A percentile compares a stretch with the other conserved stretches of the same genome.
Conservation (phyloP, 2,113 vertebrate species). For the Xerus inauris region DNA sequence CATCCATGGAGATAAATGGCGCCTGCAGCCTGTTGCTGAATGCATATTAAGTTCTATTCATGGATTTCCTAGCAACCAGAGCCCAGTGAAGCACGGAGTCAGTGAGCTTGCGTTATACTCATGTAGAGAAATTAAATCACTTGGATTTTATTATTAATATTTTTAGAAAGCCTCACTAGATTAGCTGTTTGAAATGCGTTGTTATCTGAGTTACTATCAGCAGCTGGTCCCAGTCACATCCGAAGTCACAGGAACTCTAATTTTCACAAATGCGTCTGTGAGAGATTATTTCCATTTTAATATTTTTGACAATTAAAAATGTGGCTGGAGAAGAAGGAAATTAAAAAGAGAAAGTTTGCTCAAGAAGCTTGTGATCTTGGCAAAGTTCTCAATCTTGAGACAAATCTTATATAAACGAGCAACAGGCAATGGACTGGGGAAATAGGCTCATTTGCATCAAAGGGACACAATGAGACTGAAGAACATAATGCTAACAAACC, state of each 20-base stretch:
- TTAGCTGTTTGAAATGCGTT: slow-evolving; percentile 59
- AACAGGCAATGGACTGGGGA: background rate
- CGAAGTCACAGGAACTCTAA: slow-evolving; percentile 51
- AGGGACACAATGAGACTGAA: background rate
- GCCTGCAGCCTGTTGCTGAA: slow-evolving; percentile 71
- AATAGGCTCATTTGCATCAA: background rate
- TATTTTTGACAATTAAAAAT: slow-evolving; percentile 53
- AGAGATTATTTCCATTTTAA: slow-evolving; percentile 49
- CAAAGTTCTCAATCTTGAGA: slow-evolving; percentile 60
- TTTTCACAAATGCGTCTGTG: slow-evolving; percentile 63
- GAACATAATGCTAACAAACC: background rate
- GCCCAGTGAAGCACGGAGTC: slow-evolving; percentile 72
- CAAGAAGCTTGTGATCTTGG: slow-evolving; percentile 56
- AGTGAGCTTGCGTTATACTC: slow-evolving; percentile 60
- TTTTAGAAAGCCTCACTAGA: slow-evolving; percentile 70
- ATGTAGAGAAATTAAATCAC: slow-evolving; percentile 73
- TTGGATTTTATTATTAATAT: slow-evolving; percentile 73
- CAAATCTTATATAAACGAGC: slow-evolving; percentile 23
- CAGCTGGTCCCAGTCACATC: slow-evolving; percentile 61
- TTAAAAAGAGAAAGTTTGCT: slow-evolving; percentile 48
- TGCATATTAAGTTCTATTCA: slow-evolving; percentile 77
- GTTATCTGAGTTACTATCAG: slow-evolving; percentile 59
- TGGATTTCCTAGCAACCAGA: slow-evolving; percentile 87
- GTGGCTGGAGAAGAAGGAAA: slow-evolving; percentile 59
- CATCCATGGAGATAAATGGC: slow-evolving; percentile 71